Evolutionary conservation across 2,113 vertebrate species (phyloP).

Genomic region (Ictalurus furcatus): DNA sequence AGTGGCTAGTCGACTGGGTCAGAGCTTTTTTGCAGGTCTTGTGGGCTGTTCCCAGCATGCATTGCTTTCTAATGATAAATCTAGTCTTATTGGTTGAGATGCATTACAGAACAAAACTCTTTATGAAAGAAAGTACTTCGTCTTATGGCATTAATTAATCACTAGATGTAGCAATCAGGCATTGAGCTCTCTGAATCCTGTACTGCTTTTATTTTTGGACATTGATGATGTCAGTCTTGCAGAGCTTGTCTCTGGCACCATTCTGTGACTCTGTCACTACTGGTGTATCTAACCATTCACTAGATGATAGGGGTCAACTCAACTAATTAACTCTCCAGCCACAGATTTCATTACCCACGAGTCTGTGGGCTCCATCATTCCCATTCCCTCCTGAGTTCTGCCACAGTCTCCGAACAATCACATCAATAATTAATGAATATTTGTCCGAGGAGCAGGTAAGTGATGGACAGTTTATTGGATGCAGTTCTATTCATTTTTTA

Average conservation of each 20-base stretch:
- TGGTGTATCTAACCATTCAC: constrained; percentile 14
- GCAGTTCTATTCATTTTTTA: not conserved
- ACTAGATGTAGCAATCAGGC: not conserved
- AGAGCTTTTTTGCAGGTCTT: too few species aligned
- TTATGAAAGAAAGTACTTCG: not conserved
- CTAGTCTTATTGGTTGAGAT: not conserved
- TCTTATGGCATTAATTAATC: not conserved
- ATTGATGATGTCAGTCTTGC: constrained; percentile 3
- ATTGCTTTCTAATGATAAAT: not conserved
- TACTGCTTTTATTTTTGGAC: constrained; percentile 7
- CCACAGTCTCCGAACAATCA: not conserved
- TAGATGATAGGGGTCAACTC: constrained; percentile 41
- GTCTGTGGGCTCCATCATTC: constrained; percentile 23
- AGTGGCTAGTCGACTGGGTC: too few species aligned
- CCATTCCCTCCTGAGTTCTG: not conserved
- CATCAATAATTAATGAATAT: constrained; percentile 34
- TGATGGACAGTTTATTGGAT: constrained; percentile 18
- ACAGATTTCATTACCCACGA: constrained; percentile 39
- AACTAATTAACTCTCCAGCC: constrained; percentile 47
- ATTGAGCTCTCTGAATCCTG: not conserved
- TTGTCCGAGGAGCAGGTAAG: constrained; percentile 27
- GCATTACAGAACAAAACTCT: not conserved
- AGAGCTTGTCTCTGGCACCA: not conserved
- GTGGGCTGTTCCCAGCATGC: too few species aligned
- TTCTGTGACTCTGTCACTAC: constrained; percentile 15